Evolutionary conservation across 2,888 invertebrate genomes (phyloP).

Genomic region (Troilus luridus): DNA sequence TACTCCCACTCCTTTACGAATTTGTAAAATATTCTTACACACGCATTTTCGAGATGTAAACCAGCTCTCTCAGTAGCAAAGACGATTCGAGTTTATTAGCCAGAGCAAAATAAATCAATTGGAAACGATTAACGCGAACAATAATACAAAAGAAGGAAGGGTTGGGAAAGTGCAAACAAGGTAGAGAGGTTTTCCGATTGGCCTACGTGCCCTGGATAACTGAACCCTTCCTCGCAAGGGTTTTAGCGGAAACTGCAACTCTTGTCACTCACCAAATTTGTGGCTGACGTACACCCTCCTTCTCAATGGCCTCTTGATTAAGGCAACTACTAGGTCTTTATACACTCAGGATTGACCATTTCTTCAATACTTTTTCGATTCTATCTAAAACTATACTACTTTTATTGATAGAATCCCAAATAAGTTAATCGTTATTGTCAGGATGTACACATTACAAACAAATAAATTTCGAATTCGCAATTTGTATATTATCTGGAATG

Average conservation of each 20-base stretch:
- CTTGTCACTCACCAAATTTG: background rate
- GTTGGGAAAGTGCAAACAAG: background rate
- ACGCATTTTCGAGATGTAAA: background rate
- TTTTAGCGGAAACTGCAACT: background rate
- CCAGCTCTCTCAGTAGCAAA: background rate
- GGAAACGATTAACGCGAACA: conserved; percentile 13
- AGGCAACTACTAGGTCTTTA: background rate
- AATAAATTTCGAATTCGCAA: too few species aligned
- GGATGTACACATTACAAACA: too few species aligned
- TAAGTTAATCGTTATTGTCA: too few species aligned
- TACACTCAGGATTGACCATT: too few species aligned
- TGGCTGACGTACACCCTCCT: background rate
- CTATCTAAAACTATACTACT: too few species aligned
- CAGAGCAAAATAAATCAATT: background rate
- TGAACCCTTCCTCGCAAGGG: background rate
- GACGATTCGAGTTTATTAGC: background rate
- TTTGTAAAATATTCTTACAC: too few species aligned
- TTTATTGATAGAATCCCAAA: too few species aligned
- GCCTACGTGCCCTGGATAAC: conserved; percentile 1
- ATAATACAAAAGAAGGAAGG: background rate
- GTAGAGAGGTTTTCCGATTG: background rate
- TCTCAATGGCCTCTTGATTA: background rate
- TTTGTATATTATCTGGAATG: too few species aligned
- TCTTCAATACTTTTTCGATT: too few species aligned
- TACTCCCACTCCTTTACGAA: too few species aligned